Percentiles rank a stretch among this genome's conserved stretches.
phyloP scores from a whole-genome alignment of 2,888 invertebrate species.

The Nebria brevicollis region DNA sequence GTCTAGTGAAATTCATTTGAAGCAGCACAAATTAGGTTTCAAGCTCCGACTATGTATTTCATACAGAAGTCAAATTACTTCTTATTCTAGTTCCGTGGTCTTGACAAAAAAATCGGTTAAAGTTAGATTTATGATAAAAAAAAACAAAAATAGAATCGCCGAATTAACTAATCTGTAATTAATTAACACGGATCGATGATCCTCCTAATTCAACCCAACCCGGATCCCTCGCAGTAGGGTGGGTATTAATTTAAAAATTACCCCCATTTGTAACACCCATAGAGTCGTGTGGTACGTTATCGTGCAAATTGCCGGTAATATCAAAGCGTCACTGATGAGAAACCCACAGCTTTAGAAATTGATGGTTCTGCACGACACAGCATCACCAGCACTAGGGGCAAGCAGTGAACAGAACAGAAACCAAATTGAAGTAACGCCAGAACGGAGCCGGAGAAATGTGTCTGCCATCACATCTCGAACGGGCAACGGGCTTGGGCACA shows the following conservation, averaged over 20 bases:
- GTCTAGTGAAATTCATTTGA: too few species aligned
- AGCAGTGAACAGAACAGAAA: not conserved
- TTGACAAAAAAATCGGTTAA: too few species aligned
- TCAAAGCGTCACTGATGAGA: not conserved
- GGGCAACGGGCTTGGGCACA: not conserved
- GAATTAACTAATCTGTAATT: not conserved
- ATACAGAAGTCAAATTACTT: too few species aligned
- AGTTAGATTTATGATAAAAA: too few species aligned
- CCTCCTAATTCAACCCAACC: not conserved
- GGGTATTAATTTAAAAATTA: not conserved
- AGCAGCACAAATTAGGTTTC: too few species aligned
- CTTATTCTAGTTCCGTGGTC: too few species aligned
- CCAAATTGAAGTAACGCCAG: not conserved
- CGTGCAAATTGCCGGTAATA: slow-evolving; percentile 1
- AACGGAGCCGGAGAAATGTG: too few species aligned
- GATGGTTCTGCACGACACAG: not conserved
- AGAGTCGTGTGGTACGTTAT: not conserved
- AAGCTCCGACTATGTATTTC: too few species aligned
- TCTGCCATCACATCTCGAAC: not conserved
- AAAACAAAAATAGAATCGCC: too few species aligned
- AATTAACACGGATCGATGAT: not conserved
- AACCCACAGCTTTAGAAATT: slow-evolving; percentile 1
- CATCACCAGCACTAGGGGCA: not conserved
- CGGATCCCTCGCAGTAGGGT: not conserved
- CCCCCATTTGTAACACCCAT: not conserved